Base-by-base conservation (phyloP, 2,888 invertebrate genomes). In the Diarsia brunnea region DNA sequence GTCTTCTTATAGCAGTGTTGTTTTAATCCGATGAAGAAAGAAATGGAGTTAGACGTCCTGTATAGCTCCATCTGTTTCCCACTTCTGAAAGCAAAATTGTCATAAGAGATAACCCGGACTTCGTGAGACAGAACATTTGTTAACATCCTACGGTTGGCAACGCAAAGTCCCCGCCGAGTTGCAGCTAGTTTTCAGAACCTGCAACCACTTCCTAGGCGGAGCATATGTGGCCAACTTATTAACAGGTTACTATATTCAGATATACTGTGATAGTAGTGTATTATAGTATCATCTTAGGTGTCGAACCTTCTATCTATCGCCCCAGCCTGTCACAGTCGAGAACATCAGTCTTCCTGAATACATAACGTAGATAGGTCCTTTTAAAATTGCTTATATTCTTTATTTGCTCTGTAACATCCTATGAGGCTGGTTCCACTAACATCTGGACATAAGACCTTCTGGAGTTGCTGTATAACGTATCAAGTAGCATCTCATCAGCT, bases 191-290 rank as follows among this genome's bases (percentile, higher is more conserved):
- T 1, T 10, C 51, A 60, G 27, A 55, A 70, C 49, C 27, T 64
- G 71, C 47, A 27, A 55, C 63, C 55, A 31, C n/a, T 43, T 49
- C 4, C 7, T 45, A 16, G 55, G 19, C 14, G 64, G 72, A 51
- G 14, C 58, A 45, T 49, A 14, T 24, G 64, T 79, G 64, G 71
- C 45, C 31, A 65, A 38, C 51, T 19, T 31, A 21, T 19, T 14
- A 31, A 21, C 38, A 38, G 4, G 5, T 4, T 38, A 16, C 19
- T 5, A 0, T 16, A 60, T 24, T 24, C 38, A 7, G 24, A 4
- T 16, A 24, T 4, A 14, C 73, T 78, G 78, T 78, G 78, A 78
- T 78, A 80, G 53, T 80, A 73, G 53, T 14, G 24, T 10, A 16
- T 64, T 10, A 21, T 64, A 77, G 27, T 66, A 53, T 65, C 53